Evolutionary conservation across 2,888 invertebrate genomes (phyloP).

Genomic region (Exephanes ischioxanthus): DNA sequence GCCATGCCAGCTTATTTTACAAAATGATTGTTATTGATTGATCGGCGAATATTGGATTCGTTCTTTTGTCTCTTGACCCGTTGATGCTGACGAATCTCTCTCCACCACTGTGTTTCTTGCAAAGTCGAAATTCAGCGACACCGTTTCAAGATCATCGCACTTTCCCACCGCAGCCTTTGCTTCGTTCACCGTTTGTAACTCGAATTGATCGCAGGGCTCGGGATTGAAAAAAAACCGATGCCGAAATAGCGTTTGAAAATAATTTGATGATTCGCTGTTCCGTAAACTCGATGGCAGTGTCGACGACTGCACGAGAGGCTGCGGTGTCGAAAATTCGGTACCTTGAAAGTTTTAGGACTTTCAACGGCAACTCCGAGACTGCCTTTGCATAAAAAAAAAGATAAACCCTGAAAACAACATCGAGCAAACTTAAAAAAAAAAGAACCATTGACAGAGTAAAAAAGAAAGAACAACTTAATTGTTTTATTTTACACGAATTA

Average conservation of each 20-base stretch:
- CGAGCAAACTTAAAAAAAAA: slow-evolving; percentile 52
- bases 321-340: slow-evolving; percentile 75
- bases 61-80: slow-evolving; percentile 39
- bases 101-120: slow-evolving; percentile 39
- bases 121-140: slow-evolving; percentile 21
- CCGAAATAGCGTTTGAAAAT: neutral
- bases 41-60: slow-evolving; percentile 58
- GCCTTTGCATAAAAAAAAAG: slow-evolving; percentile 36
- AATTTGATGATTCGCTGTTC: neutral
- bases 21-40: slow-evolving; percentile 72
- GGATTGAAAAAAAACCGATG: neutral
- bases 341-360: slow-evolving; percentile 69
- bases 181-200: neutral
- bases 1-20: slow-evolving; percentile 83
- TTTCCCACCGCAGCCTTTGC: slow-evolving; percentile 60
- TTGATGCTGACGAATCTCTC: slow-evolving; percentile 55
- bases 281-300: neutral
- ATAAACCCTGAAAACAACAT: slow-evolving; percentile 56
- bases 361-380: slow-evolving; percentile 56
- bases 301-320: slow-evolving; percentile 65
- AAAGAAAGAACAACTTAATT: slow-evolving; percentile 34
- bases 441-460: slow-evolving; percentile 21
- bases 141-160: slow-evolving; percentile 59
- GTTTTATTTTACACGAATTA: slow-evolving; percentile 37
- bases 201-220: slow-evolving; percentile 10